These are phyloP conservation scores for Pangasius krempfi DNA, from an alignment of 2,797 vertebrate genomes.

Conservation along the genomic window DNA sequence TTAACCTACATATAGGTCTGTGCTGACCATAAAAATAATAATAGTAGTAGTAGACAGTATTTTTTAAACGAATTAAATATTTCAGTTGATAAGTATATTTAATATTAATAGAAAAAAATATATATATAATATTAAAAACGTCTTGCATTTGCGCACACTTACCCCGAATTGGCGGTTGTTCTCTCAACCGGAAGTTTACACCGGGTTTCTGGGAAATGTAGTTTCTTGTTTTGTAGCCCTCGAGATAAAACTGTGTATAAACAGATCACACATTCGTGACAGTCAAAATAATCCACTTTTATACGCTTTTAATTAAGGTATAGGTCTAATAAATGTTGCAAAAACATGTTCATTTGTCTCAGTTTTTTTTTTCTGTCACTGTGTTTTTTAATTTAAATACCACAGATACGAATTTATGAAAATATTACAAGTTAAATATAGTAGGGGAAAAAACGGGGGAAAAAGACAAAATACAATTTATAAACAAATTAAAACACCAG, in stretches of 20 bases:
- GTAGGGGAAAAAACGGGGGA: not conserved
- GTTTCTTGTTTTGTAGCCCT: not conserved
- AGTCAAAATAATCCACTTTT: not conserved
- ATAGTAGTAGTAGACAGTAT: not conserved
- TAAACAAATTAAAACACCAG: not conserved
- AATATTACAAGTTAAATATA: not conserved
- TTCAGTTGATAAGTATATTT: not conserved
- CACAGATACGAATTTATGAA: not conserved
- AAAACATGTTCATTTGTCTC: not conserved
- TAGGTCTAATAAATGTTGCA: not conserved
- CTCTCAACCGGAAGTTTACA: conserved; percentile 7
- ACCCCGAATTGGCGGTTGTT: conserved; percentile 5
- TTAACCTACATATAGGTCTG: not conserved
- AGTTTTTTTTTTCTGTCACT: not conserved
- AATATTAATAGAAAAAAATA: not conserved
- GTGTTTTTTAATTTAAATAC: not conserved
- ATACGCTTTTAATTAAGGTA: not conserved
- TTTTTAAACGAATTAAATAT: not conserved
- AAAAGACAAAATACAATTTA: not conserved
- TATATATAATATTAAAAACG: not conserved
- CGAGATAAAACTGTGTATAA: no score
- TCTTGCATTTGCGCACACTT: not conserved
- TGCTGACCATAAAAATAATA: not conserved
- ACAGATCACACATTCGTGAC: not conserved
- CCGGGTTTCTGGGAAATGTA: conserved; percentile 50